Base-by-base conservation (phyloP, 1,140 invertebrate species). In the Polypedilum vanderplanki region DNA sequence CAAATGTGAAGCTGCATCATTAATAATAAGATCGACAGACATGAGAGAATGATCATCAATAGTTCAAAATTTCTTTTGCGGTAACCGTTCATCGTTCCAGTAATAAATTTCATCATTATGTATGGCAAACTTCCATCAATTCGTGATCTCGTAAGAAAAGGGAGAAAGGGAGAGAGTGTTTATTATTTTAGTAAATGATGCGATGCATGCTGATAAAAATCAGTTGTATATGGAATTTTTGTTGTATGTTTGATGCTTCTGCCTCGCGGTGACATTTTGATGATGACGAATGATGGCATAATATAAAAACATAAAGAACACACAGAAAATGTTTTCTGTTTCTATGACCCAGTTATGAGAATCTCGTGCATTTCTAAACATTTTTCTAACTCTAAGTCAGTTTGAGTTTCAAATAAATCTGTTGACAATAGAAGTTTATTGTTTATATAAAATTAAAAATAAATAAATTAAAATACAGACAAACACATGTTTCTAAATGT, bases 201-300 rank as follows among this genome's bases (percentile, higher is more conserved):
- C 65, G 20, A 18, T 22, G 65, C 65, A 70, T 70, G 17, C 9
- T 17, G 65, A 70, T 70, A 70, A 70, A 70, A 70, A 70, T 70
- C 65, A 20, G 65, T 20, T 70, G 65, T 17, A 70, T 70, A 57
- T 57, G 46, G 17, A 7, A 20, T 10, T 8, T 18, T 70, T 70
- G 8, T 70, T 70, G 8, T 57, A 7, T 12, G 65, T 70, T 4
- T 20, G 18, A 1, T 17, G 41, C 15, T 46, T 33, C n/a, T 57
- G 46, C 46, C 65, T 70, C 65, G 65, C 65, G 17, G 65, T 17
- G 46, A 57, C 65, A 20, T 22, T 70, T 10, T n/a, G 17, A 70
- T 22, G 65, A 70, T 70, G 46, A 57, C n/a, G 20, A 70, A 70
- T 70, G 65, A 70, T 70, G 65, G 18, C 65, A 70, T 70, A 70